Evolutionary conservation across 1,140 invertebrate genomes (phyloP), one percentile per base, ranked within the genome.

Genomic region (Eupristina koningsbergeri): DNA sequence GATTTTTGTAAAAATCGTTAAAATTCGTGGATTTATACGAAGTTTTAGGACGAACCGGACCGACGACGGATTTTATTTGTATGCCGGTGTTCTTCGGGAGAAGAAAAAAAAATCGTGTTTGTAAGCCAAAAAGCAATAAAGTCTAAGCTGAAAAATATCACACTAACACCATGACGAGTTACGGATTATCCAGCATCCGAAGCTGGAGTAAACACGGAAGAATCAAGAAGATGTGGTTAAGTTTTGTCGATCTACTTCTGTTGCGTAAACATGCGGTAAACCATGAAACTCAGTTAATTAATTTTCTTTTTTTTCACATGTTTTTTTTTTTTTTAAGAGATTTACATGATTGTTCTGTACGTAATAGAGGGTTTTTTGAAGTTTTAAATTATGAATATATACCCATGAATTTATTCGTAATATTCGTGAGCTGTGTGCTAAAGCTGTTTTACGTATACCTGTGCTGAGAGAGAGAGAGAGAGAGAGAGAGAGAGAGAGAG

Each of bases 131-230:
- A 31, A 67, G 63, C 34, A 67, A 67, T 34, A 39, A 13, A 53
- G 73, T 29, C 74, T 76, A 76, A 76, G 74, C 74, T 76, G 74
- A 58, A 76, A 76, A 76, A 76, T 76, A 76, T 76, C 74, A 58
- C 47, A 67, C 34, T 31, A 31, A 1, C 8, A 34, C 29, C 29
- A 67, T 31, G 19, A 26, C 53, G 29, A 67, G 34, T 31, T 3
- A 3, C 34, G 63, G 63, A 67, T 67, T 67, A 67, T 67, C 63
- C 63, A 3, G 1, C 26, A 26, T 58, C 19, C 53, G 53, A 2
- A n/a, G n/a, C n/a, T n/a, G n/a, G n/a, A 17, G 17, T 53, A 53
- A 53, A 19, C 50, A 17, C 50, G 9, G 50, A 53, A 7, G 50
- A n/a, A n/a, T 17, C 53, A 22, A 26, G 53, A 58, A 58, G 53